A percentile compares a stretch with the other conserved stretches of the same genome.
Conservation (phyloP, 2,113 vertebrate genomes). For the Steatornis caripensis region DNA sequence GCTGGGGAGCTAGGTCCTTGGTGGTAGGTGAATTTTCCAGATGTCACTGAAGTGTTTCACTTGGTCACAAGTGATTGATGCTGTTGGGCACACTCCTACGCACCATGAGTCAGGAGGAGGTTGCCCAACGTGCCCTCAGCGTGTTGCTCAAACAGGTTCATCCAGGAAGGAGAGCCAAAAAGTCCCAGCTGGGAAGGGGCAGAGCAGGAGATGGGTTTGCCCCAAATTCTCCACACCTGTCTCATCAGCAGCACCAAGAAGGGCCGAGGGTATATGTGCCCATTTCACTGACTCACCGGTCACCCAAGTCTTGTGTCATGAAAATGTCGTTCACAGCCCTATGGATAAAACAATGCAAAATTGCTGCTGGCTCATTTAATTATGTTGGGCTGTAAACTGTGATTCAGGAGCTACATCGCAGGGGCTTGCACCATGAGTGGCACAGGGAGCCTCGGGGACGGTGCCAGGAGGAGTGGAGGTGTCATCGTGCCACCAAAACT, state of each 20-base stretch:
- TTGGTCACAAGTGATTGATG: background rate
- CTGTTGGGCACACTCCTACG: background rate
- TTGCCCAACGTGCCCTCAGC: background rate
- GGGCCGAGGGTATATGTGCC: background rate
- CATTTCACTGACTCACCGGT: background rate
- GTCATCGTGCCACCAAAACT: background rate
- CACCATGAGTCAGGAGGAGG: background rate
- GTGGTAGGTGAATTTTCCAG: background rate
- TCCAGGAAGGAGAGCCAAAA: background rate
- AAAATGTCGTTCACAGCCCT: background rate
- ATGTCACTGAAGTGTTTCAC: background rate
- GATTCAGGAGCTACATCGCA: background rate
- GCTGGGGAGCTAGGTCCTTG: background rate
- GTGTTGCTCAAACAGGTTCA: background rate
- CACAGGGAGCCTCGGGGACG: accelerated
- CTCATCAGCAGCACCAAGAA: background rate
- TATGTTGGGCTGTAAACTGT: background rate
- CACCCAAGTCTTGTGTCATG: accelerated
- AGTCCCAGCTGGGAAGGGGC: background rate
- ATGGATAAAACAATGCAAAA: background rate
- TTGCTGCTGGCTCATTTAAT: background rate
- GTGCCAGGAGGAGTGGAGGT: background rate
- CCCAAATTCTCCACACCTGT: background rate
- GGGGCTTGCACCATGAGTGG: background rate
- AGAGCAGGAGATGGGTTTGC: background rate